Evolutionary conservation across 2,888 invertebrate species (phyloP).

Genomic region (Neoaliturus tenellus): DNA sequence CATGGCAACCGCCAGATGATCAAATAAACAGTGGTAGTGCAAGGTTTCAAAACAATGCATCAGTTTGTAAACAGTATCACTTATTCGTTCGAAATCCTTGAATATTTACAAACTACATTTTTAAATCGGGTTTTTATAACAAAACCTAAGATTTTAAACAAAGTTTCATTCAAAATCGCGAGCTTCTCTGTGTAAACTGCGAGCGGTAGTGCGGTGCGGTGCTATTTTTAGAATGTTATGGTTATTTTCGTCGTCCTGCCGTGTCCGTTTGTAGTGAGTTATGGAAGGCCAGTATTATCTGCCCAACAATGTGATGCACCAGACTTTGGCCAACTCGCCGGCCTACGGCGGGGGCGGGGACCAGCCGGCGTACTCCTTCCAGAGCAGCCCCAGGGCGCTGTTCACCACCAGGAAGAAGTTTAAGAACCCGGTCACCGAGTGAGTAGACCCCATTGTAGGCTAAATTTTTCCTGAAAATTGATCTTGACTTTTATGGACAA

Average conservation of each 20-base stretch:
- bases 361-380: slow-evolving; percentile 69
- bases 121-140: not conserved
- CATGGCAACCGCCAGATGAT: slow-evolving; percentile 29
- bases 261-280: not conserved
- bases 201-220: not conserved
- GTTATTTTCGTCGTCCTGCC: not conserved
- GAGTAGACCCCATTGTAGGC: no score
- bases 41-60: slow-evolving; percentile 42
- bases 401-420: slow-evolving; percentile 56
- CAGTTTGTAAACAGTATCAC: slow-evolving; percentile 17
- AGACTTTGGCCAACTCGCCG: slow-evolving; percentile 11
- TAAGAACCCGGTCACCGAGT: slow-evolving; percentile 38
- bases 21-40: slow-evolving; percentile 43
- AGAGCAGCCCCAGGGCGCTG: slow-evolving; percentile 69
- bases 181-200: not conserved
- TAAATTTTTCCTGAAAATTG: no score
- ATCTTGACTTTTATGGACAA: no score
- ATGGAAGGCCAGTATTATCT: slow-evolving; percentile 47
- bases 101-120: not conserved
- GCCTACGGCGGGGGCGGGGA: slow-evolving; percentile 46
- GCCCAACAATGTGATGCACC: slow-evolving; percentile 31
- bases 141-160: not conserved
- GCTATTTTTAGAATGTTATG: not conserved
- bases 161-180: not conserved
- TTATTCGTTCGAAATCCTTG: not conserved